Percentiles rank a stretch among this genome's conserved stretches.
Conservation (phyloP, 1,140 invertebrate genomes). For the Rhynchophorus ferrugineus region DNA sequence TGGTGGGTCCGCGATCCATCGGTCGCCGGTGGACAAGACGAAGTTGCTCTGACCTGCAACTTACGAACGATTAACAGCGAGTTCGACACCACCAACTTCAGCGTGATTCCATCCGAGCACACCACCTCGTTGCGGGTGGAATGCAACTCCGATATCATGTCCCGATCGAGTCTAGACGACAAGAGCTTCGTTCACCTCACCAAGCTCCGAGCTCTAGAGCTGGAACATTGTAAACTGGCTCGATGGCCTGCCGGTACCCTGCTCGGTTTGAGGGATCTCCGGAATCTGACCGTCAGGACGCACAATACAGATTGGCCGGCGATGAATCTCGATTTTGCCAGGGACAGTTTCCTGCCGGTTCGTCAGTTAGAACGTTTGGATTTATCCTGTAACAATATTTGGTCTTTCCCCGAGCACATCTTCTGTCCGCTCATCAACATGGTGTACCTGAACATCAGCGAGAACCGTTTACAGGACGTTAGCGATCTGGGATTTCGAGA, state of each 20-base stretch:
- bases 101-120: conserved; percentile 74
- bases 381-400: conserved; percentile 81
- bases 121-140: conserved; percentile 70
- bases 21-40: conserved; percentile 47
- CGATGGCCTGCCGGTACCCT: conserved; percentile 68
- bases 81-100: conserved; percentile 80
- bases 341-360: conserved; percentile 62
- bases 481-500: conserved; percentile 69
- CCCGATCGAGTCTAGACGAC: conserved; percentile 63
- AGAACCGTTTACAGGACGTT: conserved; percentile 77
- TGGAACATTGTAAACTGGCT: conserved; percentile 79
- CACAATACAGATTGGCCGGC: conserved; percentile 70
- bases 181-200: conserved; percentile 71
- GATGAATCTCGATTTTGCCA: conserved; percentile 68
- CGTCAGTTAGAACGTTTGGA: conserved; percentile 73
- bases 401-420: conserved; percentile 74
- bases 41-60: conserved; percentile 71
- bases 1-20: conserved; percentile 56
- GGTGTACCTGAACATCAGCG: conserved; percentile 69
- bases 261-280: conserved; percentile 62
- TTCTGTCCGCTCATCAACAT: conserved; percentile 76
- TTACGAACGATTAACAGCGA: conserved; percentile 72
- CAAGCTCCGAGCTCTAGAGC: conserved; percentile 65
- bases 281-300: conserved; percentile 74
- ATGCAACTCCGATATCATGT: conserved; percentile 68